Evolutionary conservation across 1,140 invertebrate species (phyloP).

Genomic region (Lasaia peninsularis): DNA sequence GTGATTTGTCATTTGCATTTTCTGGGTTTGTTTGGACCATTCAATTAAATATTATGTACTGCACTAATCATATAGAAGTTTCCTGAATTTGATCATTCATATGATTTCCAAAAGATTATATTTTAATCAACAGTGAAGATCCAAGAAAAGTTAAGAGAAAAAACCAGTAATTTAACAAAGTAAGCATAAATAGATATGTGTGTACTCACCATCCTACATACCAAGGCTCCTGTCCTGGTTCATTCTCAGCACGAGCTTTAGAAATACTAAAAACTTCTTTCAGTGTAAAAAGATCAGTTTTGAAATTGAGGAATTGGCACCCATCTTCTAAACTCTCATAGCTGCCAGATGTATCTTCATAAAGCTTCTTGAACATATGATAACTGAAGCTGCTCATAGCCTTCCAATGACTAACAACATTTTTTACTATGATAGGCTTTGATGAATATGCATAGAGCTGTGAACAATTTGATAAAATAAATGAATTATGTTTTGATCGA

Average conservation of each 20-base stretch:
- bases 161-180: background rate
- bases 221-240: conserved; percentile 84
- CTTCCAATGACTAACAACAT: conserved; percentile 86
- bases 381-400: conserved; percentile 85
- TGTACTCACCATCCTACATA: conserved; percentile 93
- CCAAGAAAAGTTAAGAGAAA: background rate
- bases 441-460: conserved; percentile 85
- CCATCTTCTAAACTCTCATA: conserved; percentile 84
- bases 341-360: conserved; percentile 81
- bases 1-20: too few relatives aligned
- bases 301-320: conserved; percentile 94
- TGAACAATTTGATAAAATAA: conserved; percentile 41
- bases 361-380: conserved; percentile 87
- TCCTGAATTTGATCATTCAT: too few relatives aligned
- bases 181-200: background rate
- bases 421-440: conserved; percentile 88
- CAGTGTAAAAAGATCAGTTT: conserved; percentile 88
- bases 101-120: too few relatives aligned
- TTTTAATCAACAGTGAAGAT: too few relatives aligned
- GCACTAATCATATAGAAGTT: too few relatives aligned
- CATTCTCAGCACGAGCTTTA: conserved; percentile 80
- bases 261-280: conserved; percentile 89
- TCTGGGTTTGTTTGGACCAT: too few relatives aligned
- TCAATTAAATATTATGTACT: background rate
- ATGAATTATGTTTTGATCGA: too few relatives aligned